A percentile compares a stretch with the other conserved stretches of the same genome.
Conservation (phyloP, 2,888 invertebrate genomes). For the Trissolcus japonicus region DNA sequence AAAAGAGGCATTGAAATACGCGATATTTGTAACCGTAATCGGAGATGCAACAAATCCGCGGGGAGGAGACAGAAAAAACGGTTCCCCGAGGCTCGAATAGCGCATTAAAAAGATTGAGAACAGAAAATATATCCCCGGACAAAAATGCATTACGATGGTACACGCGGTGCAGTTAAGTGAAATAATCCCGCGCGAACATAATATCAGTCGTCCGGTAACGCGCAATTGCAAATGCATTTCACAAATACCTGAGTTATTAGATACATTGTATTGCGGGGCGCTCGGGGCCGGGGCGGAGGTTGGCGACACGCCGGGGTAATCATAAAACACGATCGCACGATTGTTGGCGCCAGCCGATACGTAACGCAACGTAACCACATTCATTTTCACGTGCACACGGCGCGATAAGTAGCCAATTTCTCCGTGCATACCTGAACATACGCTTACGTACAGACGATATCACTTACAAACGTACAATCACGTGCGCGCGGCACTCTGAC, state of each 20-base stretch:
- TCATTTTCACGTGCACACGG: constrained; percentile 52
- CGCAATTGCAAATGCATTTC: constrained; percentile 57
- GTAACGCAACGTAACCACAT: constrained; percentile 59
- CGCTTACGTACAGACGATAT: constrained; percentile 33
- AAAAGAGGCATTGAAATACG: too few relatives aligned
- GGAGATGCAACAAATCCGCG: constrained; percentile 11
- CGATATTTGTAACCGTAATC: constrained; percentile 4
- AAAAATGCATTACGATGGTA: constrained; percentile 29
- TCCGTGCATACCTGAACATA: constrained; percentile 41
- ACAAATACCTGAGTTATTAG: constrained; percentile 55
- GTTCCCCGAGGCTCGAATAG: constrained; percentile 2
- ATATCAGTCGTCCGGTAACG: constrained; percentile 43
- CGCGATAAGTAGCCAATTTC: constrained; percentile 55
- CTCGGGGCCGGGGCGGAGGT: constrained; percentile 32
- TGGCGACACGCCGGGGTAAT: constrained; percentile 60
- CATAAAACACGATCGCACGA: constrained; percentile 61
- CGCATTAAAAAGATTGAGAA: constrained; percentile 26
- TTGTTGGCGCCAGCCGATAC: constrained; percentile 61
- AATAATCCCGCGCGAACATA: constrained; percentile 36
- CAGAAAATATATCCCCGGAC: constrained; percentile 9
- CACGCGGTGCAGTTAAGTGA: constrained; percentile 30
- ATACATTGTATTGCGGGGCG: constrained; percentile 43
- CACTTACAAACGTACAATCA: constrained; percentile 45
- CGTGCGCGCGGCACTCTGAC: constrained; percentile 3
- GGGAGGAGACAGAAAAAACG: constrained; percentile 7